Evolutionary conservation across 2,888 invertebrate species (phyloP).

Genomic region (Macrophya alboannulata): DNA sequence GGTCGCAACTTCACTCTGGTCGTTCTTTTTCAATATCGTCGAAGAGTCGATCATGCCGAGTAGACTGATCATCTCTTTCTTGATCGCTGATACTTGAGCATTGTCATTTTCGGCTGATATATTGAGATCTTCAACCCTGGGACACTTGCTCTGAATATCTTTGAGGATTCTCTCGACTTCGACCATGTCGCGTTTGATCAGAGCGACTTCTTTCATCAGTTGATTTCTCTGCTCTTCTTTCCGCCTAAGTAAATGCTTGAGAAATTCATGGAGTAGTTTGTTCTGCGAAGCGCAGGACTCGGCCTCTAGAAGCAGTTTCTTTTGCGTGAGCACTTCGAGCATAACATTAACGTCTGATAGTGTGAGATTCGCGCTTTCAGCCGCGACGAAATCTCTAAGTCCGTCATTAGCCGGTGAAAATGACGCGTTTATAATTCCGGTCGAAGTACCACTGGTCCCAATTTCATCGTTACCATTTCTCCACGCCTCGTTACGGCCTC

Average conservation of each 20-base stretch:
- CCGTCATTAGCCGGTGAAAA: slow-evolving; percentile 81
- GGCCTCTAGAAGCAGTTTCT: slow-evolving; percentile 90
- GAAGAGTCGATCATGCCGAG: slow-evolving; percentile 80
- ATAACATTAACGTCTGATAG: slow-evolving; percentile 91
- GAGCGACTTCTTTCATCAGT: slow-evolving; percentile 86
- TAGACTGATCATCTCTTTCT: slow-evolving; percentile 70
- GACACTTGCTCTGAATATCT: slow-evolving; percentile 73
- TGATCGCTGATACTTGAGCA: slow-evolving; percentile 60
- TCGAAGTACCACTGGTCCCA: slow-evolving; percentile 59
- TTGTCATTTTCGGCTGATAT: slow-evolving; percentile 51
- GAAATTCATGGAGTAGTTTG: slow-evolving; percentile 91
- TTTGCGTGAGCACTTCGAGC: slow-evolving; percentile 89
- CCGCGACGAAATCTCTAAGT: slow-evolving; percentile 85
- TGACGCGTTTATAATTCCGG: slow-evolving; percentile 73
- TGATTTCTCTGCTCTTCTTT: slow-evolving; percentile 87
- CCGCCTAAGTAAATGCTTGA: slow-evolving; percentile 88
- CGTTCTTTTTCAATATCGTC: slow-evolving; percentile 80
- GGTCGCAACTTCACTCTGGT: slow-evolving; percentile 69
- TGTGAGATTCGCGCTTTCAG: slow-evolving; percentile 87
- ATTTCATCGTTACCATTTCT: slow-evolving; percentile 63
- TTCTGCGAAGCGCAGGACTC: slow-evolving; percentile 92
- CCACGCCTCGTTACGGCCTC: slow-evolving; percentile 61
- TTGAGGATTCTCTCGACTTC: slow-evolving; percentile 86
- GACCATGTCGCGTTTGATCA: slow-evolving; percentile 88
- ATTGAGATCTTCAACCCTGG: slow-evolving; percentile 56